Evolutionary conservation across 2,888 invertebrate species (phyloP), one percentile per base, ranked within the genome.

Genomic region (Eupithecia dodoneata): DNA sequence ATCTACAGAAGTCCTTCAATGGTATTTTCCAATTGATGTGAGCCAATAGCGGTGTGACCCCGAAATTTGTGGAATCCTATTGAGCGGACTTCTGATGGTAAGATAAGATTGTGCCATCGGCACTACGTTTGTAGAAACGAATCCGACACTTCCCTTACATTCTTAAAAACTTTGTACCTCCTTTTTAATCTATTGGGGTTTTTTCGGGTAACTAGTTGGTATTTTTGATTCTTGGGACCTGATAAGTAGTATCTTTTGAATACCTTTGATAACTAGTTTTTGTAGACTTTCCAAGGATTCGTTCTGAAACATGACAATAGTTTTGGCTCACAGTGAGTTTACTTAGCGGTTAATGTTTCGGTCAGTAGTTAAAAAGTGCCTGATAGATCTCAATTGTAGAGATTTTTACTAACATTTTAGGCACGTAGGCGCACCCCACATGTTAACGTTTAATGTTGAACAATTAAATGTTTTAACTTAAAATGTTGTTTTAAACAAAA

Each of bases 401-500:
- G 82, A 83, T 82, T 81, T 81, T 81, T 73, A 74, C 59, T 75
- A 79, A 84, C 80, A 79, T 82, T 81, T 74, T 72, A 75, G 83
- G 85, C 85, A 87, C 83, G 82, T 79, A 82, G 52, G 42, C 79
- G 74, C 87, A 88, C 87, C 87, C 87, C 90, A 89, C 89, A 86
- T 85, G 87, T 88, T 91, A 87, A 82, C 82, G 86, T 87, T 80
- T 88, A 86, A 86, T 87, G 86, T 88, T 85, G 84, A 88, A 88
- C 87, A 88, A 87, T 87, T 86, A 85, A 74, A 86, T 87, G 87
- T 87, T 90, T 90, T 91, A 92, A 89, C 89, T 87, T 92, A 90
- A 92, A 92, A 93, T 93, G 93, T 93, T 94, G 93, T 93, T 94
- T 90, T 93, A 90, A 91, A 88, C 81, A 79, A 88, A 94, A 94